Conservation (phyloP, 1,140 invertebrate genomes). For the Diorhabda sublineata region DNA sequence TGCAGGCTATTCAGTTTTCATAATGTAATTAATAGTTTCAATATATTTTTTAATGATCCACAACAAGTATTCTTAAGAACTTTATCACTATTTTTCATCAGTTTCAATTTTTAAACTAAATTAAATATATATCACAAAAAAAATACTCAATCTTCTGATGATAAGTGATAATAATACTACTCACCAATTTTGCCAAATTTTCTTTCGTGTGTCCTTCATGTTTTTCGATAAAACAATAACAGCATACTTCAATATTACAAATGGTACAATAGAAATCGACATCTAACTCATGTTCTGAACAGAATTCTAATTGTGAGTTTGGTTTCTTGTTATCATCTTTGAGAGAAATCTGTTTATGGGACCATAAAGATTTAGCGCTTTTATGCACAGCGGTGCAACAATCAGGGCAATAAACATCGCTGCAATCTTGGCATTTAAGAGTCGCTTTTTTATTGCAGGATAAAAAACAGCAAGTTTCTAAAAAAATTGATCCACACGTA, state of each 20-base stretch:
- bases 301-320: conserved; percentile 21
- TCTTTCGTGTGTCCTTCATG: conserved; percentile 23
- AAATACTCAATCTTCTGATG: neutral
- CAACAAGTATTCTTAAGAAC: too few species aligned
- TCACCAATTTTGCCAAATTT: conserved; percentile 21
- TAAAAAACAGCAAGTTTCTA: conserved; percentile 25
- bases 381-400: conserved; percentile 26
- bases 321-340: conserved; percentile 13
- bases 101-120: too few species aligned
- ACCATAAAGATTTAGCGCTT: conserved; percentile 24
- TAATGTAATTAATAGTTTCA: too few species aligned
- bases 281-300: conserved; percentile 21
- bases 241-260: conserved; percentile 22
- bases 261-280: conserved; percentile 26
- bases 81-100: too few species aligned
- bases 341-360: conserved; percentile 16
- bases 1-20: too few species aligned
- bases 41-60: too few species aligned
- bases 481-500: conserved; percentile 12
- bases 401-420: conserved; percentile 26
- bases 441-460: conserved; percentile 23
- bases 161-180: neutral
- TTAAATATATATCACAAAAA: too few species aligned
- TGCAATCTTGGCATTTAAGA: conserved; percentile 25
- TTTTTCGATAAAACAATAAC: conserved; percentile 25